Evolutionary conservation across 1,140 invertebrate species (phyloP).

Genomic region (Mya arenaria): DNA sequence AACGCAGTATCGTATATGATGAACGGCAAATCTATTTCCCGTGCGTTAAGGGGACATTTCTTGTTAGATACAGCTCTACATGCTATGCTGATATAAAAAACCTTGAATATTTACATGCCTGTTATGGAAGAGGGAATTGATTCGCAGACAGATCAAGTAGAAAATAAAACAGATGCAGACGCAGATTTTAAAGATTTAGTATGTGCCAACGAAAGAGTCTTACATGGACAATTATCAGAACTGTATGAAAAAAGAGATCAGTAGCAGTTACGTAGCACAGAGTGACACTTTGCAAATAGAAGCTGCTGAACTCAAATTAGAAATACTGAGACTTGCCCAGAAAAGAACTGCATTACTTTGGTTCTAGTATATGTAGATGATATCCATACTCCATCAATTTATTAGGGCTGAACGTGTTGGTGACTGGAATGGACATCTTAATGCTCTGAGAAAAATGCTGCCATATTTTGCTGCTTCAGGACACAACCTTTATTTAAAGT

Average conservation of each 20-base stretch:
- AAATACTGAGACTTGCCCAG: too few relatives aligned
- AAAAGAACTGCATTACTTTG: too few relatives aligned
- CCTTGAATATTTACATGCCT: background rate
- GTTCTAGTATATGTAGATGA: constrained; percentile 63
- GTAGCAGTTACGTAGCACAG: too few relatives aligned
- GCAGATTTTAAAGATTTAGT: too few relatives aligned
- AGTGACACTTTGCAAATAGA: too few relatives aligned
- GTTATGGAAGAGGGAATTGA: too few relatives aligned
- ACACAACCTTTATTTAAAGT: constrained; percentile 82
- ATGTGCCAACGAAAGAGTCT: too few relatives aligned
- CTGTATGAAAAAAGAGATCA: too few relatives aligned
- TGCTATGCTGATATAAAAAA: background rate
- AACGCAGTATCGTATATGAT: constrained; percentile 75
- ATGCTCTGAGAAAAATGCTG: constrained; percentile 74
- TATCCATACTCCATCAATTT: constrained; percentile 56
- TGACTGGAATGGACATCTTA: constrained; percentile 58
- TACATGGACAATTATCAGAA: too few relatives aligned
- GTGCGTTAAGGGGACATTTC: constrained; percentile 78
- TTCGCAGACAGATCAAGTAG: too few relatives aligned
- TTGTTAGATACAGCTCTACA: constrained; percentile 57
- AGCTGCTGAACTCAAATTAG: too few relatives aligned
- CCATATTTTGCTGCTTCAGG: constrained; percentile 80
- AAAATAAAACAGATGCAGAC: too few relatives aligned
- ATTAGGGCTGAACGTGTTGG: constrained; percentile 63
- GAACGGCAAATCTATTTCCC: constrained; percentile 75